phyloP scores from a whole-genome alignment of 2,797 vertebrate genomes.

The Taenioides sp. region DNA sequence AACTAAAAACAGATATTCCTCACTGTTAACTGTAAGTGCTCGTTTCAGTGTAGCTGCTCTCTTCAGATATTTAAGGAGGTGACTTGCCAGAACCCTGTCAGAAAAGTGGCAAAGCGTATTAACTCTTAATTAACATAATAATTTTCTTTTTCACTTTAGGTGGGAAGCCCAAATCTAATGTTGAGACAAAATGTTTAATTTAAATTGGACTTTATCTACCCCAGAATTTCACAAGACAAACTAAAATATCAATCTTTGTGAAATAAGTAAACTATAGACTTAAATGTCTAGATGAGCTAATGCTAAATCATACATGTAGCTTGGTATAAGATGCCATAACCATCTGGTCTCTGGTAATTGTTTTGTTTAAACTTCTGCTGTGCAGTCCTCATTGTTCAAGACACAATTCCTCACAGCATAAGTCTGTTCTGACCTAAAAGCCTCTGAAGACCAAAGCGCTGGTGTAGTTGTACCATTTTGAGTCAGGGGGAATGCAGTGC shows the following conservation, averaged over 20 bases:
- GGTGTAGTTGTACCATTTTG: slow-evolving; percentile 39
- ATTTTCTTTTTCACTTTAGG: slow-evolving; percentile 18
- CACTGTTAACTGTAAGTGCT: no score
- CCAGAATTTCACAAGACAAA: background rate
- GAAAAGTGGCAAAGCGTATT: no score
- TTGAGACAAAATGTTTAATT: slow-evolving; percentile 11
- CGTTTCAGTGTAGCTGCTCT: no score
- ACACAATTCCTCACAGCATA: no score
- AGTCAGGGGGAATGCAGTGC: slow-evolving; percentile 29
- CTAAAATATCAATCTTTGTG: background rate
- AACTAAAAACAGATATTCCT: no score
- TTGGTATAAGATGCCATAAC: background rate
- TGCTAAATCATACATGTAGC: background rate
- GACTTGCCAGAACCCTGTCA: no score
- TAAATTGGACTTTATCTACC: slow-evolving; percentile 4
- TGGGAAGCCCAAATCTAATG: slow-evolving; percentile 21
- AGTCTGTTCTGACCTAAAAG: background rate
- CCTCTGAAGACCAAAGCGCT: background rate
- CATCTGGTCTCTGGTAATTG: background rate
- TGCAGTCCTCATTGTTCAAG: no score
- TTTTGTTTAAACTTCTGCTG: background rate
- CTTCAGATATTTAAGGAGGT: no score
- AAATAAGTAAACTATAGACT: background rate
- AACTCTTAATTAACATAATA: no score
- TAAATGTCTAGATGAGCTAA: no score